phyloP scores from a whole-genome alignment of 2,888 invertebrate genomes.

The Sturmia bella region DNA sequence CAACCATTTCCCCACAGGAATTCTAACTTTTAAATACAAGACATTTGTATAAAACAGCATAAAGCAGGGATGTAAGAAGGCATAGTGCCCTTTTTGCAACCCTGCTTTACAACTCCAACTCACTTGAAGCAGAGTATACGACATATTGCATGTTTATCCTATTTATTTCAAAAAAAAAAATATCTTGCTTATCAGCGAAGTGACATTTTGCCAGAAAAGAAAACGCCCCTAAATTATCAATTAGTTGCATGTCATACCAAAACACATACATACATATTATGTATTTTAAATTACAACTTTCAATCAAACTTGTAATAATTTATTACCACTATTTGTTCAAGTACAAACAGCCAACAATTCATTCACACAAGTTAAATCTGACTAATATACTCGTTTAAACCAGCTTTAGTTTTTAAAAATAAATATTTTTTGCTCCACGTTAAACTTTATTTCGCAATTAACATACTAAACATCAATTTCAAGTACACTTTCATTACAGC shows the following conservation, averaged over 20 bases:
- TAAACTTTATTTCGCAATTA: constrained; percentile 57
- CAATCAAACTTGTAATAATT: constrained; percentile 20
- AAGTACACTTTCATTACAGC: constrained; percentile 71
- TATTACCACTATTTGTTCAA: constrained; percentile 3
- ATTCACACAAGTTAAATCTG: neutral
- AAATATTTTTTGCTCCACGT: no score
- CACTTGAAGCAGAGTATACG: no score
- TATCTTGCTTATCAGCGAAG: neutral
- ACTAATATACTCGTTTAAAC: neutral
- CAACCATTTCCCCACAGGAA: no score
- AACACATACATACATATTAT: neutral
- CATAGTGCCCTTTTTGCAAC: no score
- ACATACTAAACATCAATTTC: constrained; percentile 63
- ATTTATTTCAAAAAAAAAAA: neutral
- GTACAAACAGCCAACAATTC: neutral
- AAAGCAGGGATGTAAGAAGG: no score
- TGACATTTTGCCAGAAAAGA: no score
- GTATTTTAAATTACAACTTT: constrained; percentile 7
- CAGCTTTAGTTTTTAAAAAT: constrained; percentile 19
- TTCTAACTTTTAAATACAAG: no score
- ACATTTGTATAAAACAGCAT: no score
- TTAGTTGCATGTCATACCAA: constrained; percentile 18
- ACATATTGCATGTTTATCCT: no score
- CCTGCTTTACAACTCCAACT: no score
- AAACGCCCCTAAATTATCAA: constrained; percentile 12